Conservation (phyloP, 2,888 invertebrate species). For the Monochamus alternatus region DNA sequence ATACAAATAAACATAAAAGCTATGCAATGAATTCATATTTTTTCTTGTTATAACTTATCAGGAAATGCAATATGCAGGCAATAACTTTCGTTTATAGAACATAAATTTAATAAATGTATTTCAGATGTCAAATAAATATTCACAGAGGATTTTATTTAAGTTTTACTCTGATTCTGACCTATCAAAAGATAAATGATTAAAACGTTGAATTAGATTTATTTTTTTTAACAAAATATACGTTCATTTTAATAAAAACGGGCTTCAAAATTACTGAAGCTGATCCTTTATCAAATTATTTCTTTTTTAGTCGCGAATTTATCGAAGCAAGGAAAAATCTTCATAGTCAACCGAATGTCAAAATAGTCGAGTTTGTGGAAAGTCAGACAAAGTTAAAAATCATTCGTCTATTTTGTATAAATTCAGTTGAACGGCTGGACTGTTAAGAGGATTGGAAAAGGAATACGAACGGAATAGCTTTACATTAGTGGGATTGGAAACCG, state of each 20-base stretch:
- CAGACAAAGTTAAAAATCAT: background rate
- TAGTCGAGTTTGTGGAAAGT: background rate
- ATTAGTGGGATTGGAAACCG: background rate
- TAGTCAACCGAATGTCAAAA: background rate
- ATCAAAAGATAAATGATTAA: background rate
- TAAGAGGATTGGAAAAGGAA: constrained; percentile 6
- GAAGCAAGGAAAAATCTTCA: background rate
- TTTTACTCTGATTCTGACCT: background rate
- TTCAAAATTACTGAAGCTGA: too few relatives aligned
- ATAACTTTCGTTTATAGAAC: too few relatives aligned
- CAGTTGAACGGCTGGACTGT: background rate
- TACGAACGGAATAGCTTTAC: background rate
- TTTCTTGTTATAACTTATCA: too few relatives aligned
- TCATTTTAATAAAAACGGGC: too few relatives aligned
- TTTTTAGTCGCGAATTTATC: too few relatives aligned
- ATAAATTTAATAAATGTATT: background rate
- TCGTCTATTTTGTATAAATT: background rate
- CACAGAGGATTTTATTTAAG: background rate
- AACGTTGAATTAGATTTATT: too few relatives aligned
- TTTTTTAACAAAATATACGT: too few relatives aligned
- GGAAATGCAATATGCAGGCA: too few relatives aligned
- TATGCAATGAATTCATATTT: too few relatives aligned
- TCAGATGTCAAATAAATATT: background rate
- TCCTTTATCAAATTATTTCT: too few relatives aligned
- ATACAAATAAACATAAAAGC: too few relatives aligned